Evolutionary conservation across 1,140 invertebrate genomes (phyloP).

Genomic region (Heliconius eleuchia): DNA sequence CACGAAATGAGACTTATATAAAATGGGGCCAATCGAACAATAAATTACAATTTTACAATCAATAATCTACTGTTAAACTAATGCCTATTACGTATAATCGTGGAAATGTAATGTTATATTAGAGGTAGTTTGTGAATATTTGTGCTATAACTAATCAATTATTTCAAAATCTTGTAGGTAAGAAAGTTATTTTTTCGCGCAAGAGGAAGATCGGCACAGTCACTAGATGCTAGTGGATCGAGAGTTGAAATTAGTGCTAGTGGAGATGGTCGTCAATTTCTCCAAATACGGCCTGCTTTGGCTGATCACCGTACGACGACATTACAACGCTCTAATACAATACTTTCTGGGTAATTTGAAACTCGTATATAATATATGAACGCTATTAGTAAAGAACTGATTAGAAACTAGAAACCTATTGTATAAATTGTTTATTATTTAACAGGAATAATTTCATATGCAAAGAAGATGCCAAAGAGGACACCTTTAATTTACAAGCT

Average conservation of each 20-base stretch:
- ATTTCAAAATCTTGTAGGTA: slow-evolving; percentile 53
- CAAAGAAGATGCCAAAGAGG: slow-evolving; percentile 67
- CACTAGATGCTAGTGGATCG: slow-evolving; percentile 64
- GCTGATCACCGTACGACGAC: slow-evolving; percentile 60
- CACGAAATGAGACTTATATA: slow-evolving; percentile 47
- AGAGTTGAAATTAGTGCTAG: slow-evolving; percentile 54
- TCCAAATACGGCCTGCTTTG: slow-evolving; percentile 77
- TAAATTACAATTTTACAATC: slow-evolving; percentile 46
- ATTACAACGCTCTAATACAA: slow-evolving; percentile 62
- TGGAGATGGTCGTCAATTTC: slow-evolving; percentile 70
- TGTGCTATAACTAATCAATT: slow-evolving; percentile 2
- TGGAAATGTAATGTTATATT: slow-evolving; percentile 66
- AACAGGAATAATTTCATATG: slow-evolving; percentile 56
- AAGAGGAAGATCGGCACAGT: slow-evolving; percentile 75
- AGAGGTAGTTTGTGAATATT: slow-evolving; percentile 30
- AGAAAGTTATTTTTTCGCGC: slow-evolving; percentile 73
- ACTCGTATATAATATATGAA: not conserved
- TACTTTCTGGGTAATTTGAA: slow-evolving; percentile 54
- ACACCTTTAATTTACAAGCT: slow-evolving; percentile 65
- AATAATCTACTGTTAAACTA: slow-evolving; percentile 52
- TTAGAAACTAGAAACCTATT: not conserved
- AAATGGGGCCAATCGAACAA: slow-evolving; percentile 64
- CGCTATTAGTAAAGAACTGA: no score
- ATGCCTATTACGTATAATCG: slow-evolving; percentile 76
- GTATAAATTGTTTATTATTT: slow-evolving; percentile 14